phyloP scores from a whole-genome alignment of 2,113 vertebrate genomes.

The Cnemophilus loriae region DNA sequence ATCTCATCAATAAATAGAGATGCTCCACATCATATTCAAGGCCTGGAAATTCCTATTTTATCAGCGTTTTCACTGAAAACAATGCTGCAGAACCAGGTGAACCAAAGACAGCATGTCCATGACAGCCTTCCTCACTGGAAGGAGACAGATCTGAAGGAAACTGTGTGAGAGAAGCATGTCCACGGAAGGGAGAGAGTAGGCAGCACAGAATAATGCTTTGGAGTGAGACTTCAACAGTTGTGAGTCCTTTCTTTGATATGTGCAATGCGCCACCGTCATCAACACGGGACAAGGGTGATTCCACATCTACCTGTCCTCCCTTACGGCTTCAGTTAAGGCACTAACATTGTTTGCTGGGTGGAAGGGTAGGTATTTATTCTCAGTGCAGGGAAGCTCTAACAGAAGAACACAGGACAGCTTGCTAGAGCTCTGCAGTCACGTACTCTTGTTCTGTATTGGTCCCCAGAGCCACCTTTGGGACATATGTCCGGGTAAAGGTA shows the following conservation, averaged over 20 bases:
- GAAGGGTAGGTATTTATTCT: not conserved
- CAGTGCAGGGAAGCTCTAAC: not conserved
- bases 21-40: not conserved
- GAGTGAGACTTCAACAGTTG: not conserved
- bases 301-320: not conserved
- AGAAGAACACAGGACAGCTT: not conserved
- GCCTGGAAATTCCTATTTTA: not conserved
- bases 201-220: not conserved
- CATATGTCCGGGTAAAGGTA: not conserved
- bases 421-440: not conserved
- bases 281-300: not conserved
- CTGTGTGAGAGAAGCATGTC: not conserved
- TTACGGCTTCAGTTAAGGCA: not conserved
- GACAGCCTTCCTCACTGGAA: not conserved
- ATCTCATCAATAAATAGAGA: not conserved
- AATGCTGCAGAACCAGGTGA: not conserved
- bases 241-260: not conserved
- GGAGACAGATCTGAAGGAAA: not conserved
- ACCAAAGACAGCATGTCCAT: rapidly evolving
- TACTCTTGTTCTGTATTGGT: not conserved
- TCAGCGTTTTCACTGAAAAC: not conserved
- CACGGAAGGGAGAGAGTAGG: not conserved
- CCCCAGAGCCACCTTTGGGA: not conserved
- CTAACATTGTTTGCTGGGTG: not conserved
- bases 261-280: not conserved